These are phyloP conservation scores for Troides oblongomaculatus DNA, from an alignment of 2,888 invertebrate genomes.

Conservation along the genomic window DNA sequence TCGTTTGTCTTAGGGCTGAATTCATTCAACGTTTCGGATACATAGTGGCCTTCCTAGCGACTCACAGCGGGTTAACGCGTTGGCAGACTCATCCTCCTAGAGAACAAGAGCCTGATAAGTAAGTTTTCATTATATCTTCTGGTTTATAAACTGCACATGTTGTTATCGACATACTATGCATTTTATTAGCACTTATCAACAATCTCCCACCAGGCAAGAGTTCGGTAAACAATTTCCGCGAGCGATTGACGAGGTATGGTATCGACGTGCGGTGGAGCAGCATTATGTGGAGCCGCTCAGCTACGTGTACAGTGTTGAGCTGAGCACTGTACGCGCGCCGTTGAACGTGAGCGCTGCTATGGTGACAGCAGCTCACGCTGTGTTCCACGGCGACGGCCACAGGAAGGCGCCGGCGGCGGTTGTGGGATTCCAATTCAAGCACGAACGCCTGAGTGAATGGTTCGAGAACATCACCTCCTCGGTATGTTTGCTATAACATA, in stretches of 20 bases:
- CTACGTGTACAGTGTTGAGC: constrained; percentile 84
- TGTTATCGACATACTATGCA: too few relatives aligned
- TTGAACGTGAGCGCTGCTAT: constrained; percentile 83
- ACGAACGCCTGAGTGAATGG: constrained; percentile 86
- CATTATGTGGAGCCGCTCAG: constrained; percentile 87
- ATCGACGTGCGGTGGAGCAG: constrained; percentile 92
- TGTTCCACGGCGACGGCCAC: constrained; percentile 83
- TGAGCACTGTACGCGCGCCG: constrained; percentile 64
- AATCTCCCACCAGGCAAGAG: constrained; percentile 72
- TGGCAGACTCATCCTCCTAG: constrained; percentile 86
- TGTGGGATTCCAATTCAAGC: constrained; percentile 89
- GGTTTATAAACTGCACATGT: too few relatives aligned
- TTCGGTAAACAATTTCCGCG: constrained; percentile 87
- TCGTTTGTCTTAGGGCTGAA: constrained; percentile 83
- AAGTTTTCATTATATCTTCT: constrained; percentile 31
- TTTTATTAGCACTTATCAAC: not conserved
- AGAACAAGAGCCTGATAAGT: constrained; percentile 66
- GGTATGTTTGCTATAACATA: constrained; percentile 65
- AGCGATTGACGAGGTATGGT: constrained; percentile 94
- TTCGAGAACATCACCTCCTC: constrained; percentile 90
- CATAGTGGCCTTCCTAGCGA: constrained; percentile 92
- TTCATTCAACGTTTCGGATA: constrained; percentile 91
- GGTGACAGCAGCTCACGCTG: constrained; percentile 93
- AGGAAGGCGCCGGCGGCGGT: constrained; percentile 84
- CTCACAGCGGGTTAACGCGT: constrained; percentile 92